Percentiles rank a stretch among this genome's conserved stretches.
phyloP scores from a whole-genome alignment of 2,113 vertebrate genomes.

The Chauna torquata region DNA sequence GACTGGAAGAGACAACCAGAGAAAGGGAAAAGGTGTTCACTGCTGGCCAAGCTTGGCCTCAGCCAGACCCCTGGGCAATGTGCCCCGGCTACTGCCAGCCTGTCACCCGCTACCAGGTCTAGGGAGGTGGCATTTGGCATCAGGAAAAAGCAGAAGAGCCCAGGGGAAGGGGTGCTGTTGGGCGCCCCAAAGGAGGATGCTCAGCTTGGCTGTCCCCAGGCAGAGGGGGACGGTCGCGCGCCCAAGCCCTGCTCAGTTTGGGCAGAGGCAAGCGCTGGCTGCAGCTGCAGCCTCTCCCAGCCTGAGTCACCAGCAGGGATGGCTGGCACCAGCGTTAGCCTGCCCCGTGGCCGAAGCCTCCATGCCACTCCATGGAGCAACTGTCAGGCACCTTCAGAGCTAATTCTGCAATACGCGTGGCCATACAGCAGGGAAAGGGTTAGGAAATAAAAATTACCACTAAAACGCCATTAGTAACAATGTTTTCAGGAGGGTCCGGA shows the following conservation, averaged over 20 bases:
- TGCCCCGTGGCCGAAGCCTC: neutral
- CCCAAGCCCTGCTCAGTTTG: neutral
- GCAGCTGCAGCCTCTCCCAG: neutral
- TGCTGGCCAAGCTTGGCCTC: neutral
- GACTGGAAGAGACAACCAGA: constrained; percentile 55
- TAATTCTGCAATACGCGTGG: neutral
- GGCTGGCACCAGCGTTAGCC: neutral
- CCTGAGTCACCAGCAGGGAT: accelerated
- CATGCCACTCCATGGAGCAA: neutral
- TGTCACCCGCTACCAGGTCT: accelerated
- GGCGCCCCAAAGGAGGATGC: neutral
- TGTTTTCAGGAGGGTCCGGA: constrained; percentile 67
- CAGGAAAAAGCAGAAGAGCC: neutral
- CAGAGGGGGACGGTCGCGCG: accelerated
- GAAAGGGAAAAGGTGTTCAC: neutral
- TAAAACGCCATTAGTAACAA: constrained; percentile 82
- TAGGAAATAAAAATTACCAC: constrained; percentile 79
- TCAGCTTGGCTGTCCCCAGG: accelerated
- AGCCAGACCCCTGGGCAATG: accelerated
- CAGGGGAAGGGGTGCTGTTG: neutral
- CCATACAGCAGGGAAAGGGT: neutral
- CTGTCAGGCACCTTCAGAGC: neutral
- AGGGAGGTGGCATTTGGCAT: neutral
- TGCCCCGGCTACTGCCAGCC: neutral
- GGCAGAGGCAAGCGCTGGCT: accelerated